phyloP scores from a whole-genome alignment of 2,888 invertebrate genomes.

The Neria commutata region DNA sequence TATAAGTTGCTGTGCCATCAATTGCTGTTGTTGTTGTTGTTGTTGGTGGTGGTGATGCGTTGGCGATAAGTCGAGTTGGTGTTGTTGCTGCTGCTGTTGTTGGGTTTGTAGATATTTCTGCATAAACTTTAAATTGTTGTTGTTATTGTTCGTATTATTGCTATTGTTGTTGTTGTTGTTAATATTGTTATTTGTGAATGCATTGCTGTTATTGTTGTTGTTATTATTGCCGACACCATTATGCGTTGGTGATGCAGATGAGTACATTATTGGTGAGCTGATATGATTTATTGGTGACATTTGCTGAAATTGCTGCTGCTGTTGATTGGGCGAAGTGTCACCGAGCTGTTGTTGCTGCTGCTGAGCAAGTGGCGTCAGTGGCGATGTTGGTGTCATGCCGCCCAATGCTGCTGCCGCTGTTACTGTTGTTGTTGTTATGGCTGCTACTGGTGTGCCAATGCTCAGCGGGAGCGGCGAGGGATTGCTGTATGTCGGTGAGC shows the following conservation, averaged over 20 bases:
- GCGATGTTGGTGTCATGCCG: slow-evolving; percentile 33
- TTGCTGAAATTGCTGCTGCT: slow-evolving; percentile 39
- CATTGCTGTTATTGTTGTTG: slow-evolving; percentile 35
- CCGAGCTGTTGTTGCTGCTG: slow-evolving; percentile 31
- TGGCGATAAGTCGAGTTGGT: slow-evolving; percentile 26
- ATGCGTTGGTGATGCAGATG: slow-evolving; percentile 48
- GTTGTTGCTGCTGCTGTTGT: slow-evolving; percentile 33
- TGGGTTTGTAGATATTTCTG: slow-evolving; percentile 57
- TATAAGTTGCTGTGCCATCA: slow-evolving; percentile 45
- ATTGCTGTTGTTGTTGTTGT: slow-evolving; percentile 42
- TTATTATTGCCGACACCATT: slow-evolving; percentile 37
- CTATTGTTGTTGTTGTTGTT: slow-evolving; percentile 40
- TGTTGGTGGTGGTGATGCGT: slow-evolving; percentile 33
- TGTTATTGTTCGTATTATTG: slow-evolving; percentile 41
- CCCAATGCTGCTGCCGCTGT: slow-evolving; percentile 34
- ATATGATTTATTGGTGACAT: slow-evolving; percentile 42
- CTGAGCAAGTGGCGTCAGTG: slow-evolving; percentile 25
- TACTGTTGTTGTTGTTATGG: slow-evolving; percentile 29
- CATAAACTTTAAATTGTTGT: slow-evolving; percentile 51
- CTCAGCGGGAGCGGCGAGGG: slow-evolving; percentile 36
- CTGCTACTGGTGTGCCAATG: slow-evolving; percentile 25
- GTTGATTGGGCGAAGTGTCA: slow-evolving; percentile 36
- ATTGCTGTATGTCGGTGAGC: slow-evolving; percentile 43
- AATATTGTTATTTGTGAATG: slow-evolving; percentile 28
- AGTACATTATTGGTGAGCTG: slow-evolving; percentile 44